Conservation (phyloP, 2,797 vertebrate genomes). For the Pyrocephalus nanus region DNA sequence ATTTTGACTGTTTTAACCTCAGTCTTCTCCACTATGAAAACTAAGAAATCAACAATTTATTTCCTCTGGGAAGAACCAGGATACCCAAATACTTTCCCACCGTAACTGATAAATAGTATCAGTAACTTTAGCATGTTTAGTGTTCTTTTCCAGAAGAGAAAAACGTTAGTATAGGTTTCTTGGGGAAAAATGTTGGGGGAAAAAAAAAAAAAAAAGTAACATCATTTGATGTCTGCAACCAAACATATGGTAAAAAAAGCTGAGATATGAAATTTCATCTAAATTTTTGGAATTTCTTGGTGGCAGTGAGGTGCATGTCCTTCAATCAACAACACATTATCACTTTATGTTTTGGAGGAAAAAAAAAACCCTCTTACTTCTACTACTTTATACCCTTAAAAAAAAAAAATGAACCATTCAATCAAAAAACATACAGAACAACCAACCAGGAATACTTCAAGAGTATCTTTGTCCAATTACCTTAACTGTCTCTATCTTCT, state of each 20-base stretch:
- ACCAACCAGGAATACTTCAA: background rate
- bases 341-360: accelerated
- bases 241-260: background rate
- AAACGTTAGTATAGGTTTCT: accelerated
- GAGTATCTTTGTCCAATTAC: background rate
- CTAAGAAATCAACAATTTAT: background rate
- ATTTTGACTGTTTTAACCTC: background rate
- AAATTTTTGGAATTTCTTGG: background rate
- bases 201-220: background rate
- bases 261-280: background rate
- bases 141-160: background rate
- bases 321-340: background rate
- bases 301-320: background rate
- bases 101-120: background rate
- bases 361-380: background rate
- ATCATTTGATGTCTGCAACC: background rate
- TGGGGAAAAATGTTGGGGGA: accelerated
- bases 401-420: background rate
- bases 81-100: too few relatives aligned
- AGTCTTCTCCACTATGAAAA: background rate
- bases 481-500: background rate
- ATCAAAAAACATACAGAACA: background rate
- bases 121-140: background rate
- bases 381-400: background rate
- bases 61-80: background rate